These are phyloP conservation scores for Guaruba guarouba DNA, from an alignment of 2,113 vertebrate species.

Conservation along the genomic window DNA sequence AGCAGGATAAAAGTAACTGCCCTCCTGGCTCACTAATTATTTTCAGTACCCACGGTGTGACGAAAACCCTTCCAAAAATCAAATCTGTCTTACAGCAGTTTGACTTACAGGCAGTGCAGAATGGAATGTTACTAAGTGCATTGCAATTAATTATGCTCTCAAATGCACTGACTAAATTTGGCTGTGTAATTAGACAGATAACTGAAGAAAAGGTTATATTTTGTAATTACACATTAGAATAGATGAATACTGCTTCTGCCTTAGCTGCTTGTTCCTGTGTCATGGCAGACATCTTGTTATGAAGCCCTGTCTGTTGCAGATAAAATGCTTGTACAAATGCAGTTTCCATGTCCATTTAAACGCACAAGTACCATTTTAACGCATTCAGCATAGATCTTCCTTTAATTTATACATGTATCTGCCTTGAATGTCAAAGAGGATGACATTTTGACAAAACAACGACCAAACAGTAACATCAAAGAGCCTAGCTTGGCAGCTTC, in stretches of 20 bases:
- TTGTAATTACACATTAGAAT: slow-evolving; percentile 17
- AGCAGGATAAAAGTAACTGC: slow-evolving; percentile 49
- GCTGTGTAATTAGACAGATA: slow-evolving; percentile 56
- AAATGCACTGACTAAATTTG: slow-evolving; percentile 27
- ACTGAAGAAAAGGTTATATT: slow-evolving; percentile 36
- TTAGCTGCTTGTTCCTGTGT: background rate
- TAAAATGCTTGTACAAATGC: background rate
- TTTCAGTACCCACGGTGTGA: slow-evolving; percentile 19
- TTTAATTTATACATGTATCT: background rate
- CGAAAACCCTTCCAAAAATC: slow-evolving; percentile 58
- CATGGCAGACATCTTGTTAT: background rate
- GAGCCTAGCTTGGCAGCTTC: background rate
- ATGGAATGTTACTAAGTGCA: slow-evolving; percentile 20
- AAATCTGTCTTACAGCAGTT: slow-evolving; percentile 46
- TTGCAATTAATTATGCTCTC: slow-evolving; percentile 57
- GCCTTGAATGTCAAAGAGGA: background rate
- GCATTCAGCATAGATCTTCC: background rate
- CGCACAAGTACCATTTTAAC: background rate
- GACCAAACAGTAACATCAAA: background rate
- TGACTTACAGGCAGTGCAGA: slow-evolving; percentile 30
- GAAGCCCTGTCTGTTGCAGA: background rate
- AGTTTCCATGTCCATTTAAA: background rate
- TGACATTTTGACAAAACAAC: background rate
- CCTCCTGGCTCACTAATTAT: slow-evolving; percentile 48
- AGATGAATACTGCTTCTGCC: slow-evolving; percentile 4